phyloP scores from a whole-genome alignment of 2,888 invertebrate species.

The Helleia helle region DNA sequence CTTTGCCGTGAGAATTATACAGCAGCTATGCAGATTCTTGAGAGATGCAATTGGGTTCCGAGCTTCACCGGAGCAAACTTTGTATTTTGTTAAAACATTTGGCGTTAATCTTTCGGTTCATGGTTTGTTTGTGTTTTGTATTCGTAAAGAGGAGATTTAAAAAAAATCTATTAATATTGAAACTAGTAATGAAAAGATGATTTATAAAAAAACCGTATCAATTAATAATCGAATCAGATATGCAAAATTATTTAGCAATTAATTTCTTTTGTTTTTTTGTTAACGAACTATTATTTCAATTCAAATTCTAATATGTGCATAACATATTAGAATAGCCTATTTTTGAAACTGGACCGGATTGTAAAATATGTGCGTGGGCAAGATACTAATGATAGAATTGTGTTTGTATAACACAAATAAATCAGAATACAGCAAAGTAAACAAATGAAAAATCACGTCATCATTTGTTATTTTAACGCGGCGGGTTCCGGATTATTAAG shows the following conservation, averaged over 20 bases:
- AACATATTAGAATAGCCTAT: slow-evolving; percentile 3
- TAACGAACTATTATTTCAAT: not conserved
- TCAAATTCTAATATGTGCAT: not conserved
- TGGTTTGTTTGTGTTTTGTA: slow-evolving; percentile 1
- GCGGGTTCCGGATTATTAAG: no score
- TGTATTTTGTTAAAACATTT: slow-evolving; percentile 10
- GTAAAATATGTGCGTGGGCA: not conserved
- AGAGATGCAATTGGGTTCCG: slow-evolving; percentile 18
- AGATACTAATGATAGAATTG: not conserved
- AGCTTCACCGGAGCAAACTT: slow-evolving; percentile 19
- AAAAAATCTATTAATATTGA: no score
- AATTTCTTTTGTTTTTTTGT: not conserved
- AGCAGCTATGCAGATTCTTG: slow-evolving; percentile 25
- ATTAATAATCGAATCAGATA: not conserved
- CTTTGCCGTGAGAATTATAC: slow-evolving; percentile 39
- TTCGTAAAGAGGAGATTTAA: not conserved
- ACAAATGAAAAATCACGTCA: not conserved
- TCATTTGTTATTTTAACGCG: no score
- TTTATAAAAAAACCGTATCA: no score
- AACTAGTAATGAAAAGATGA: no score
- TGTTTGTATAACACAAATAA: not conserved
- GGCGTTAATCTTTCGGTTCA: slow-evolving; percentile 8
- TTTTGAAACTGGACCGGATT: not conserved
- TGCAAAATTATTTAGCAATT: not conserved
- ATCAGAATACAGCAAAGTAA: not conserved